Evolutionary conservation across 1,140 invertebrate species (phyloP).

Genomic region (Megalopta genalis): DNA sequence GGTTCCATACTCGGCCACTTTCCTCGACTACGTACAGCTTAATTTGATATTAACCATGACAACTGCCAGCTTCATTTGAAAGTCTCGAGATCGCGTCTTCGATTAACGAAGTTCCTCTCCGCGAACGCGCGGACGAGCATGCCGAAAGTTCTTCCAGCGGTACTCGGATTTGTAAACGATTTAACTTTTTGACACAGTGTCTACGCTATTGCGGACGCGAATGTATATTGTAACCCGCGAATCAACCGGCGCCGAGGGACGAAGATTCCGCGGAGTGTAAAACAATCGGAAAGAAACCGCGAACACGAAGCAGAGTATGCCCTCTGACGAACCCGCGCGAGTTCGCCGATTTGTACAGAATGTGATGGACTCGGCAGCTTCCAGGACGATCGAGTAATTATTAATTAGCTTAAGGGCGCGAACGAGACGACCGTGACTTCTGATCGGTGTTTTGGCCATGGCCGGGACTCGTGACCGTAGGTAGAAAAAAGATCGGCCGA

Average conservation of each 20-base stretch:
- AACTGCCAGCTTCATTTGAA: conserved; percentile 23
- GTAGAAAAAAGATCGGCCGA: neutral
- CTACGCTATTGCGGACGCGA: neutral
- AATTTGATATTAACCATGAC: conserved; percentile 24
- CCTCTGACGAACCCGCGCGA: neutral
- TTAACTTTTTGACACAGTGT: neutral
- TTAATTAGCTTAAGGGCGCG: conserved; percentile 6
- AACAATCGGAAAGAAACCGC: neutral
- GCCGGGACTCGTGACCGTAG: conserved; percentile 7
- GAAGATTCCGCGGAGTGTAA: neutral
- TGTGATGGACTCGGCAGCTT: neutral
- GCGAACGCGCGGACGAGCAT: neutral
- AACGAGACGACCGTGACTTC: neutral
- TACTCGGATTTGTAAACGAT: conserved; percentile 12
- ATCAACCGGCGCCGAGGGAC: neutral
- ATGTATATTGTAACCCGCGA: neutral
- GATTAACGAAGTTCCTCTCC: conserved; percentile 14
- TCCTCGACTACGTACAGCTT: neutral
- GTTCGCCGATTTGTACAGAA: conserved; percentile 11
- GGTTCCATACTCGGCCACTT: no score
- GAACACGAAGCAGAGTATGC: conserved; percentile 23
- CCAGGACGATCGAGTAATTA: neutral
- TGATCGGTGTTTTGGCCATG: conserved; percentile 1
- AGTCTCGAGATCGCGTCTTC: neutral
- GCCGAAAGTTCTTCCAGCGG: conserved; percentile 3